phyloP scores from a whole-genome alignment of 2,888 invertebrate species.

The Nysson spinosus region DNA sequence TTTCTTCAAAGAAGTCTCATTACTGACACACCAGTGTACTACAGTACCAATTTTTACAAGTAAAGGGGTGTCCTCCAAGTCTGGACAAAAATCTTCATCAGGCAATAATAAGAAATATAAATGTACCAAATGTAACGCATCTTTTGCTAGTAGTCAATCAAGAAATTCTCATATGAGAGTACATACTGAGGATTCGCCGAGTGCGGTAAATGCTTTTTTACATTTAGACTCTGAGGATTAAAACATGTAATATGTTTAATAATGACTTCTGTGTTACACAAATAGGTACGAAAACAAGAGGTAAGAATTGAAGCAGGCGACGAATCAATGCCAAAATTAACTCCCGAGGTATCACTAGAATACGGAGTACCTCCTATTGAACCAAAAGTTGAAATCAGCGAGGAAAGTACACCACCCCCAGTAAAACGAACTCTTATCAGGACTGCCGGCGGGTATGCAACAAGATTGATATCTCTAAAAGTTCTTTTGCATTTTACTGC shows the following conservation, averaged over 20 bases:
- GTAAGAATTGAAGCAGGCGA: constrained; percentile 51
- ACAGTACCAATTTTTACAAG: constrained; percentile 48
- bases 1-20: constrained; percentile 70
- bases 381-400: constrained; percentile 61
- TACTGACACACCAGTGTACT: constrained; percentile 67
- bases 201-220: constrained; percentile 20
- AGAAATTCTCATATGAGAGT: constrained; percentile 67
- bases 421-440: constrained; percentile 68
- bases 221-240: no score
- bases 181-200: constrained; percentile 45
- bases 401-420: constrained; percentile 61
- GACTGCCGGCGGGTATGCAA: constrained; percentile 66
- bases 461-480: no score
- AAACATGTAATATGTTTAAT: no score
- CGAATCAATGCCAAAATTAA: constrained; percentile 59
- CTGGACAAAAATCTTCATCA: constrained; percentile 41
- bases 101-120: constrained; percentile 61
- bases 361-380: constrained; percentile 58
- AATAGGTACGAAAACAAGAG: constrained; percentile 45
- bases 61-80: constrained; percentile 47
- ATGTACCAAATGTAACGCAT: constrained; percentile 63
- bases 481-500: no score
- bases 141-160: constrained; percentile 62
- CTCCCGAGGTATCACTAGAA: constrained; percentile 57
- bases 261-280: constrained; percentile 19